A percentile compares a stretch with the other conserved stretches of the same genome.
Conservation (phyloP, 2,797 vertebrate genomes). For the Oreonectes daqikongensis region DNA sequence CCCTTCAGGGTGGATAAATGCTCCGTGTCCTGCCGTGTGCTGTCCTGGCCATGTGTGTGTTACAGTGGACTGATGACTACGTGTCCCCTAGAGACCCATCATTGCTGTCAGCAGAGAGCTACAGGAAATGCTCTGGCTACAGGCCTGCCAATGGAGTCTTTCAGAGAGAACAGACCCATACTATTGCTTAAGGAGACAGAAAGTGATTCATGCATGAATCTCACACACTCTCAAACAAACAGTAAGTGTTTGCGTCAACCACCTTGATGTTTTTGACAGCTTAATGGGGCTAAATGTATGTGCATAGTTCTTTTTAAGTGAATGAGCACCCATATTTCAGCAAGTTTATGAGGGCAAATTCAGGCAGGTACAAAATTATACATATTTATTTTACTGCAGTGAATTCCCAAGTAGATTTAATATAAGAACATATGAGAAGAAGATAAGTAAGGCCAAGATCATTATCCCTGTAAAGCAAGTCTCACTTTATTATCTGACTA, state of each 20-base stretch:
- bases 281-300: slow-evolving; percentile 39
- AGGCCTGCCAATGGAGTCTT: slow-evolving; percentile 72
- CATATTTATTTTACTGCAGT: neutral
- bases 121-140: slow-evolving; percentile 74
- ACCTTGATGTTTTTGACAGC: slow-evolving; percentile 23
- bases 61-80: slow-evolving; percentile 69
- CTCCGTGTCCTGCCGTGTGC: neutral
- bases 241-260: slow-evolving; percentile 16
- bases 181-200: slow-evolving; percentile 57
- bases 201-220: slow-evolving; percentile 54
- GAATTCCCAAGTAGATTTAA: neutral
- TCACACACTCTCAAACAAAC: slow-evolving; percentile 34
- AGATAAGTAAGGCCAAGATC: neutral
- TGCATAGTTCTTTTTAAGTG: slow-evolving; percentile 4
- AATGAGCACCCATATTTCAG: slow-evolving; percentile 28
- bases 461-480: neutral
- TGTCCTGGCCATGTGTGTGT: slow-evolving; percentile 9
- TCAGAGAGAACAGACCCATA: slow-evolving; percentile 64
- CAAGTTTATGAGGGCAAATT: slow-evolving; percentile 20
- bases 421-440: neutral
- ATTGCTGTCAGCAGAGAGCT: slow-evolving; percentile 67
- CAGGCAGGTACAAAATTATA: neutral
- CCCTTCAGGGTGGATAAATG: neutral
- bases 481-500: neutral
- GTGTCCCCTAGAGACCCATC: slow-evolving; percentile 64